Base-by-base conservation (phyloP, 1,140 invertebrate species). In the Musca domestica region DNA sequence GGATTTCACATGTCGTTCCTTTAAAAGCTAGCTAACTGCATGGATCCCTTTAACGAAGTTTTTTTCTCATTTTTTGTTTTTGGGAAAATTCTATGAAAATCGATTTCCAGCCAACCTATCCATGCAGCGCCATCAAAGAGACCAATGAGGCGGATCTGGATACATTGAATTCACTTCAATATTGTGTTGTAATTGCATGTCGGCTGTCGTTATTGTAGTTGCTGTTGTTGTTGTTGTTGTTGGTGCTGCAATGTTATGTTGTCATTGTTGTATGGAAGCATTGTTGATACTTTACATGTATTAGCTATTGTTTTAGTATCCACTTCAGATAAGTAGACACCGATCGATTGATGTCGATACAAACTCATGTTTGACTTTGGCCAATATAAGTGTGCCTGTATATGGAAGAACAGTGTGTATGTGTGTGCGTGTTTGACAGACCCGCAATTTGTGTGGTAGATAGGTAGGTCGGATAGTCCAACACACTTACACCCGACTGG, bases 261-360 rank as follows among this genome's bases (percentile, higher is more conserved):
- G 48, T 51, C 20, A 17, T 19, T 51, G 20, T 51, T 19, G 48
- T 20, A 30, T 23, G 25, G 6, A 41, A 41, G 6, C 34, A 41
- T 27, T 58, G 25, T 15, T 58, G 54, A 27, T 58, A n/a, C 27
- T 9, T 14, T 27, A 58, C 54, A 58, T 58, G 54, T 27, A 58
- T 58, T 58, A 58, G 25, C 54, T 27, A 58, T 58, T 58, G 54
- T 58, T 58, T 58, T 58, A 58, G 54, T 58, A 27, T 58, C 54
- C 23, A 58, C 54, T 27, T 58, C 27, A 58, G 27, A 27, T 58
- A 27, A 58, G 54, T 30, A 30, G 27, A 41, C 34, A 41, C 5
- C 34, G 34, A 41, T 10, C 34, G 34, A 5, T 58, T 30, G 27
- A 25, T 23, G 20, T 58, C 14, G n/a, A 23, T 27, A 56, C 25